Conservation (phyloP, 2,113 vertebrate genomes). For the Nibea albiflora region DNA sequence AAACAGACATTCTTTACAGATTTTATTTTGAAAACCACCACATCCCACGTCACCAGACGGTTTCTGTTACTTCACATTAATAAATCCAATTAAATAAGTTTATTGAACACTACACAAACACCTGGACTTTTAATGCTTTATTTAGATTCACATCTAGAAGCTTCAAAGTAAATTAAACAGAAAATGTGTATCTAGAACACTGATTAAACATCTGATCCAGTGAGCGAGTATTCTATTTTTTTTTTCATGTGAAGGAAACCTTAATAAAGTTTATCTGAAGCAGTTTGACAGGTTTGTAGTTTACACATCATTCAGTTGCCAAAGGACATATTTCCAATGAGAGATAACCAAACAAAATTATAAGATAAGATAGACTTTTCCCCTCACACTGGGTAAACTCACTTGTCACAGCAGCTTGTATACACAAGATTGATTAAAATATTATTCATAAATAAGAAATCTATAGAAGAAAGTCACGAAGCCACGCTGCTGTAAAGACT, state of each 20-base stretch:
- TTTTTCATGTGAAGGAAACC: not conserved
- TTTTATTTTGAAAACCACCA: not conserved
- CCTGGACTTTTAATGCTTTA: not conserved
- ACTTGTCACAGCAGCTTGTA: too few relatives aligned
- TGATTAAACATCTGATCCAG: not conserved
- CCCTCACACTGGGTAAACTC: too few relatives aligned
- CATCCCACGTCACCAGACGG: not conserved
- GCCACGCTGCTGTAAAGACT: too few relatives aligned
- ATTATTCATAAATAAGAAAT: too few relatives aligned
- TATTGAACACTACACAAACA: not conserved
- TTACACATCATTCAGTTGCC: not conserved
- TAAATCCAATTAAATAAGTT: not conserved
- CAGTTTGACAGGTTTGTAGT: not conserved
- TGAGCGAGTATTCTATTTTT: not conserved
- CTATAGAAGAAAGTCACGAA: too few relatives aligned
- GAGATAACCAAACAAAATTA: not conserved
- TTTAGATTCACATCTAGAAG: too few relatives aligned
- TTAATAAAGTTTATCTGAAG: not conserved
- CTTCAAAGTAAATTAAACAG: too few relatives aligned
- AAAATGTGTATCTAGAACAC: not conserved
- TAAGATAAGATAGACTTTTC: too few relatives aligned
- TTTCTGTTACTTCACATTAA: not conserved
- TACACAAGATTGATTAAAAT: too few relatives aligned
- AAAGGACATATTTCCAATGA: not conserved
- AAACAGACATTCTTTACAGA: not conserved